A percentile compares a stretch with the other conserved stretches of the same genome.
Conservation (phyloP, 2,113 vertebrate species). For the Tauraco erythrolophus region DNA sequence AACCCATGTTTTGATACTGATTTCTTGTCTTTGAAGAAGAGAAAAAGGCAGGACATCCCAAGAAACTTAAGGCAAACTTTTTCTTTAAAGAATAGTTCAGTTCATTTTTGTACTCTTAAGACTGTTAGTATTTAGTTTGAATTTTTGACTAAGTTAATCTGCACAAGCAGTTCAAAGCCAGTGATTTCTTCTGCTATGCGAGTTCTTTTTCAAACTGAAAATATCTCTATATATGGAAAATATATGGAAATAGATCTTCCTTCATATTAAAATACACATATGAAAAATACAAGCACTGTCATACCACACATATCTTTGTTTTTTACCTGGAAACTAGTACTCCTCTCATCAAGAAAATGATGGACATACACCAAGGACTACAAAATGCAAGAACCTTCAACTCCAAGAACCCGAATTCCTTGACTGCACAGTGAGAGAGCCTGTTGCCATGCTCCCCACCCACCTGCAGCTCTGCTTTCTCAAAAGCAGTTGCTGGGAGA, state of each 20-base stretch:
- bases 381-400: background rate
- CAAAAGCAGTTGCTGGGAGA: background rate
- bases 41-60: background rate
- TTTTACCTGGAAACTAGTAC: background rate
- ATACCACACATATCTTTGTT: background rate
- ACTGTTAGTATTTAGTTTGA: background rate
- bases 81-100: background rate
- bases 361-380: background rate
- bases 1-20: background rate
- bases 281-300: background rate
- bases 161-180: background rate
- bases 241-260: background rate
- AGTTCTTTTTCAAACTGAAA: background rate
- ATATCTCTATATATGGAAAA: background rate
- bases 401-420: background rate
- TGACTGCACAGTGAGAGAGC: fast-evolving
- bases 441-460: background rate
- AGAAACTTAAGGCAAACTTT: background rate
- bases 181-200: background rate
- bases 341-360: background rate
- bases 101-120: background rate
- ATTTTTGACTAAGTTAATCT: background rate
- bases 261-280: background rate
- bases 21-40: background rate
- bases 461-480: background rate